Evolutionary conservation across 2,888 invertebrate species (phyloP).

Genomic region (Halictus quadricinctus): DNA sequence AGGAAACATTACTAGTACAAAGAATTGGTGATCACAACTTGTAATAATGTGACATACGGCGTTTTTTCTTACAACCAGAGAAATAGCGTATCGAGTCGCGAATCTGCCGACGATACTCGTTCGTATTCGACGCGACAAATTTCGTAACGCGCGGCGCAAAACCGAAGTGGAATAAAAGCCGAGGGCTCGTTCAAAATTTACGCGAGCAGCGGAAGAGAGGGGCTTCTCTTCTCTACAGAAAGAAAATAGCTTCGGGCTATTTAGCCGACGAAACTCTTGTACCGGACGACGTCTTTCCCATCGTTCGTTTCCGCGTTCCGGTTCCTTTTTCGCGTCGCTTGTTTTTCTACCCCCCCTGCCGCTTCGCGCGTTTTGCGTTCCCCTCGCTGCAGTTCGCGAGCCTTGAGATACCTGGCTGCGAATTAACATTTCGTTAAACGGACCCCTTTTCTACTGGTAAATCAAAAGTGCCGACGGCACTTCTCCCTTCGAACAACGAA

Average conservation of each 20-base stretch:
- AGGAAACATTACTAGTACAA: too few species aligned
- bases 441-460: background rate
- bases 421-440: conserved; percentile 5
- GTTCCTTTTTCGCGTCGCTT: background rate
- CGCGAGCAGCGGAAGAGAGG: background rate
- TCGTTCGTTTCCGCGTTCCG: background rate
- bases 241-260: conserved; percentile 1
- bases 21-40: too few species aligned
- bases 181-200: background rate
- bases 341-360: background rate
- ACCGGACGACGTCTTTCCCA: conserved; percentile 10
- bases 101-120: background rate
- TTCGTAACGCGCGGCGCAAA: background rate
- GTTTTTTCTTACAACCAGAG: too few species aligned
- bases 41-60: too few species aligned
- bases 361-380: background rate
- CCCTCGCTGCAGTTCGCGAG: background rate
- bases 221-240: background rate
- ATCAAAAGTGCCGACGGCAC: conserved; percentile 8
- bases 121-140: background rate
- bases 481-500: background rate
- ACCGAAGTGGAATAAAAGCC: background rate
- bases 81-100: background rate
- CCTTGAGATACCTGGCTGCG: background rate
- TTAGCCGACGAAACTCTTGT: background rate